Conservation (phyloP, 2,113 vertebrate species). For the Actenoides lindsayi region DNA sequence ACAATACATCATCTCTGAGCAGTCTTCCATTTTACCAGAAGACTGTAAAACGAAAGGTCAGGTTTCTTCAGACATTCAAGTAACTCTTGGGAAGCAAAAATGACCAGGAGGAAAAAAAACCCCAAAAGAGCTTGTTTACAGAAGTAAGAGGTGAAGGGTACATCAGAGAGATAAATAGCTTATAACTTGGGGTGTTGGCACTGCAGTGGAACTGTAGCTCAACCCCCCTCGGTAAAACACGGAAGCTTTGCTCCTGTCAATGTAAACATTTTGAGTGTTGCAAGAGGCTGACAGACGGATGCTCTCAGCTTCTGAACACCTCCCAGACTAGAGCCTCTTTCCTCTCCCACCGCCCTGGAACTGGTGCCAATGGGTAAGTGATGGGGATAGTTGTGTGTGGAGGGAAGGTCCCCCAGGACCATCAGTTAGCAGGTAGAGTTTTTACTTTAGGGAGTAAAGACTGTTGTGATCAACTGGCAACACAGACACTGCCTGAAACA, state of each 20-base stretch:
- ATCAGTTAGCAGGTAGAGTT: not conserved
- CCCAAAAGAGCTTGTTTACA: not conserved
- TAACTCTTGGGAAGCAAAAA: not conserved
- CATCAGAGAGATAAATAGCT: constrained; percentile 38
- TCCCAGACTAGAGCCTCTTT: not conserved
- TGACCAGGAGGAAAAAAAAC: not conserved
- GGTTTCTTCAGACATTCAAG: not conserved
- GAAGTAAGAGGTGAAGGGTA: not conserved
- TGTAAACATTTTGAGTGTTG: constrained; percentile 66
- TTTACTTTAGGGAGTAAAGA: not conserved
- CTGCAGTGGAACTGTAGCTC: constrained; percentile 2
- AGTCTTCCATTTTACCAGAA: not conserved
- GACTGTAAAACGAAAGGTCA: not conserved
- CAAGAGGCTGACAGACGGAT: not conserved
- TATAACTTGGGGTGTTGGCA: constrained; percentile 22
- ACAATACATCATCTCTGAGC: not conserved
- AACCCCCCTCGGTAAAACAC: constrained; percentile 11
- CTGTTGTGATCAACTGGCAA: not conserved
- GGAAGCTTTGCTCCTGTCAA: constrained; percentile 46
- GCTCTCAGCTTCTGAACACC: not conserved
- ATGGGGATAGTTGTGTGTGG: not conserved
- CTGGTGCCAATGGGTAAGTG: not conserved
- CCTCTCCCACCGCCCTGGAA: not conserved
- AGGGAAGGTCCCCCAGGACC: not conserved
- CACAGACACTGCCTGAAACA: not conserved